Percentiles rank a stretch among this genome's conserved stretches.
phyloP scores from a whole-genome alignment of 2,113 vertebrate species.

The Lontra canadensis region DNA sequence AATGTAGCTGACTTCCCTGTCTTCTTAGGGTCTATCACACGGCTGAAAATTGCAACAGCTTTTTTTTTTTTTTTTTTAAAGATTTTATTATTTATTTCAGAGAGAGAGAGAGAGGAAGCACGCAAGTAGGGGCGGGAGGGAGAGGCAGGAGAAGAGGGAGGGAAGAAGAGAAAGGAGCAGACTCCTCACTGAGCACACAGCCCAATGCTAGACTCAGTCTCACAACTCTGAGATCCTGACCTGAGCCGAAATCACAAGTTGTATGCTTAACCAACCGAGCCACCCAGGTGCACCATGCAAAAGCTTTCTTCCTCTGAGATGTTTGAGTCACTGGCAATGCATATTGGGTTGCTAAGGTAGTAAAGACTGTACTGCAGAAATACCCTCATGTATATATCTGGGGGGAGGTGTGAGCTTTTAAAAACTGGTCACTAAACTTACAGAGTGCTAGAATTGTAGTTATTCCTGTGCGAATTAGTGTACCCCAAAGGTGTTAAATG shows the following conservation, averaged over 20 bases:
- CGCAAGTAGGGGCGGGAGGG: background rate
- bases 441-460: background rate
- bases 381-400: background rate
- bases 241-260: background rate
- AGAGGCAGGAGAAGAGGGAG: background rate
- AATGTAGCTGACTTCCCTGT: background rate
- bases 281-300: background rate
- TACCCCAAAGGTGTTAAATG: background rate
- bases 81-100: background rate
- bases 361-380: background rate
- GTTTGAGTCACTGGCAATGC: background rate
- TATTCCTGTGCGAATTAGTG: background rate
- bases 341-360: background rate
- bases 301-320: constrained; percentile 7
- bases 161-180: background rate
- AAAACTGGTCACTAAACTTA: background rate
- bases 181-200: background rate
- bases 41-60: background rate
- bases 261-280: background rate
- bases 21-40: background rate
- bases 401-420: background rate
- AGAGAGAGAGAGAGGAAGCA: background rate
- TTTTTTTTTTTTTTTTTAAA: background rate
- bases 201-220: background rate
- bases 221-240: background rate